Percentiles rank a stretch among this genome's conserved stretches.
Conservation (phyloP, 2,113 vertebrate genomes). For the Hypomesus transpacificus region DNA sequence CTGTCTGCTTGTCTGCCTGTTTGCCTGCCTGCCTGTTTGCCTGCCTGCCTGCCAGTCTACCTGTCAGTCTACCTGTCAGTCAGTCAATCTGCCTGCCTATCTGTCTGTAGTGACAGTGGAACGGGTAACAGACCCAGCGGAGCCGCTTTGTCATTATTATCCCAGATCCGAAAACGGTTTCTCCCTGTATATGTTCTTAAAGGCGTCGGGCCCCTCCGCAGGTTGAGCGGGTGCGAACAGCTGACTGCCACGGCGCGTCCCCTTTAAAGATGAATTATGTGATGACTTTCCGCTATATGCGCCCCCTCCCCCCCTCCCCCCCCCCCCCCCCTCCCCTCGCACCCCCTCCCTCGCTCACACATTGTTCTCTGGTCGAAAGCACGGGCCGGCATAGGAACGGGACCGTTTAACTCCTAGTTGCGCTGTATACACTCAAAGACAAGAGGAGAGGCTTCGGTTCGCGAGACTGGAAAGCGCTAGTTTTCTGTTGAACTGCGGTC, state of each 20-base stretch:
- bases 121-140: too few relatives aligned
- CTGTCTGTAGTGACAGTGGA: too few relatives aligned
- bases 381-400: slow-evolving; percentile 6
- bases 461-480: background rate
- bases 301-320: slow-evolving; percentile 12
- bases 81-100: background rate
- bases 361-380: slow-evolving; percentile 23
- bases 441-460: background rate
- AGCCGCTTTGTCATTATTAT: background rate
- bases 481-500: background rate
- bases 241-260: slow-evolving; percentile 12
- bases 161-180: background rate
- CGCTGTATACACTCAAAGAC: background rate
- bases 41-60: background rate
- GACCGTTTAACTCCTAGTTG: background rate
- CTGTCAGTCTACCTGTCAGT: background rate
- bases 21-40: too few relatives aligned
- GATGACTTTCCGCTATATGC: slow-evolving; percentile 10
- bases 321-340: slow-evolving; percentile 9
- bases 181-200: slow-evolving; percentile 15
- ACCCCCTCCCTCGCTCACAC: slow-evolving; percentile 21
- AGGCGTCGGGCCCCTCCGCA: background rate
- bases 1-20: too few relatives aligned
- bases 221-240: background rate
- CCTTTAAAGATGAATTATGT: slow-evolving; percentile 40